phyloP scores from a whole-genome alignment of 2,888 invertebrate genomes.

The Odontocerum albicorne region DNA sequence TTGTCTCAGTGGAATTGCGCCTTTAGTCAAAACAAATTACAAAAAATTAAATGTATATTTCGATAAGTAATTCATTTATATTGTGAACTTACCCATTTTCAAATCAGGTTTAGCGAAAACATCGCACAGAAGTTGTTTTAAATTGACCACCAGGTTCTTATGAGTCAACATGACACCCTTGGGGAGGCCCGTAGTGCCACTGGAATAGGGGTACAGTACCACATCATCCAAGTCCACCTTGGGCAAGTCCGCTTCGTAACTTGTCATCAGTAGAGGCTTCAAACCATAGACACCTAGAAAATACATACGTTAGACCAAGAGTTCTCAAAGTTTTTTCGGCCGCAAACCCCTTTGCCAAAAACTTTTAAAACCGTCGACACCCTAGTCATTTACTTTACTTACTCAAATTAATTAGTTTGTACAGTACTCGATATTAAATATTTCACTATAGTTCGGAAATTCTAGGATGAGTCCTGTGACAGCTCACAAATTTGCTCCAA shows the following conservation, averaged over 20 bases:
- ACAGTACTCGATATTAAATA: no score
- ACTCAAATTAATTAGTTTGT: no score
- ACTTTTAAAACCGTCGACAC: no score
- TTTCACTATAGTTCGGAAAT: no score
- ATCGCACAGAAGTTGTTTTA: slow-evolving; percentile 50
- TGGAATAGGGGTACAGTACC: slow-evolving; percentile 64
- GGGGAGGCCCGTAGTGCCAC: slow-evolving; percentile 79
- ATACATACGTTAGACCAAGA: no score
- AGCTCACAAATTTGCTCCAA: no score
- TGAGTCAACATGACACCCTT: slow-evolving; percentile 79
- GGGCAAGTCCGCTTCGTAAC: slow-evolving; percentile 49
- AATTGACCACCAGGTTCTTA: slow-evolving; percentile 63
- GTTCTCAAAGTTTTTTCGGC: no score
- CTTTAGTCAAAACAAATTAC: no score
- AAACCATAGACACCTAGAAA: slow-evolving; percentile 53
- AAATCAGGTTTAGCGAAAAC: slow-evolving; percentile 2
- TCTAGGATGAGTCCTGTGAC: no score
- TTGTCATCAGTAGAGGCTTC: slow-evolving; percentile 49
- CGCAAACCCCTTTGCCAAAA: no score
- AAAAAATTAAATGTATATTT: neutral
- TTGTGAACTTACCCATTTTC: slow-evolving; percentile 1
- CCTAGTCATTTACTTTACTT: no score
- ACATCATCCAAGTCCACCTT: slow-evolving; percentile 53
- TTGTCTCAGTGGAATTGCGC: no score
- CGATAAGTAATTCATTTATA: neutral